phyloP scores from a whole-genome alignment of 2,797 vertebrate genomes.

The Pteronotus mesoamericanus region DNA sequence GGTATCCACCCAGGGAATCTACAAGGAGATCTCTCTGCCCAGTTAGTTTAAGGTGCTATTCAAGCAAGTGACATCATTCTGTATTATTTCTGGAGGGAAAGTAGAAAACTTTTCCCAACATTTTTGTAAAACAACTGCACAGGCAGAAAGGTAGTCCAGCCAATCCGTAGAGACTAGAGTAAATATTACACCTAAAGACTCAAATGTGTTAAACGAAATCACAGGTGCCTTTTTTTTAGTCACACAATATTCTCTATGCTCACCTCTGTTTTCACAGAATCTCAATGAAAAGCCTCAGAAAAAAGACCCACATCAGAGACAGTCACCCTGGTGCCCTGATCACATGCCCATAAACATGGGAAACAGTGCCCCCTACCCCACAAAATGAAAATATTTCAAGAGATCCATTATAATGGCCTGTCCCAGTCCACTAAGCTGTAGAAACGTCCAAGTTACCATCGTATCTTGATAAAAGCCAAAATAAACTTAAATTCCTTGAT shows the following conservation, averaged over 20 bases:
- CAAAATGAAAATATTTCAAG: background rate
- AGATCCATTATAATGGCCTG: background rate
- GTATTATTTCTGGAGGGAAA: background rate
- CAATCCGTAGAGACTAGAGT: background rate
- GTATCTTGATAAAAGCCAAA: background rate
- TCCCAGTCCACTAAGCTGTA: background rate
- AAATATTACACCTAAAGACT: background rate
- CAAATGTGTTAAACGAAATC: background rate
- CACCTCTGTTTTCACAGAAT: background rate
- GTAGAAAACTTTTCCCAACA: background rate
- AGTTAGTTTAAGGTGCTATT: background rate
- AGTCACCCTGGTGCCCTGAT: background rate
- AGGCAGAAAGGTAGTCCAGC: background rate
- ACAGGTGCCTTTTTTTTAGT: background rate
- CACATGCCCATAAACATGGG: background rate
- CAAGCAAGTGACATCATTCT: background rate
- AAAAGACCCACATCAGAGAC: rapidly evolving
- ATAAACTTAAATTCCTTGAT: background rate
- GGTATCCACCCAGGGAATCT: background rate
- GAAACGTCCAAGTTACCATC: background rate
- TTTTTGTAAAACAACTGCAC: background rate
- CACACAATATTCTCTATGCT: background rate
- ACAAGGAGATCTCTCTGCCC: background rate
- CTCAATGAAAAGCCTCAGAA: background rate
- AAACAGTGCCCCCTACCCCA: rapidly evolving